Base-by-base conservation (phyloP, 2,797 vertebrate genomes). In the Coccyzus lansbergi region DNA sequence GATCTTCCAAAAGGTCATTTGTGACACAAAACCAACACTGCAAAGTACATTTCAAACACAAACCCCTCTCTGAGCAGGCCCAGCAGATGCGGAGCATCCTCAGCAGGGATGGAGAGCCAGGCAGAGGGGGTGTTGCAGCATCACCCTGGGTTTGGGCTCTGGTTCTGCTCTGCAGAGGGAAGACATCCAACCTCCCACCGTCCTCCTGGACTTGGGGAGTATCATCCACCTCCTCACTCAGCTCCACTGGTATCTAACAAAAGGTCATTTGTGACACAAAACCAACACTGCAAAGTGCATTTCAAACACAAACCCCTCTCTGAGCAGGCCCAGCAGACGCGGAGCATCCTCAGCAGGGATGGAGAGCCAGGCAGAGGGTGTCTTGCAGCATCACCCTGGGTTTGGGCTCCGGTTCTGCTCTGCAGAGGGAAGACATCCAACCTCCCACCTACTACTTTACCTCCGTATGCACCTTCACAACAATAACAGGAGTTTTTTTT, bases 61-160 rank as follows among this genome's bases (percentile, higher is more conserved):
- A 64, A 60, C 31, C 16, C 13, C 12, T 21, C 36, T 21, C 36
- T 29, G 36, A 88, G 64, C 29, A 85, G 55, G 6, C 18, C 59
- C 34, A 42, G 34, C 3, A 5, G 33, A 51, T 2, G 0, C 26
- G 44, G 70, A 81, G 33, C 33, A 70, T 33, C 28, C 38, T 63
- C 40, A 67, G 69, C 44, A 22, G 1, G 0, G 7, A 67, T 55
- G 26, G 17, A 80, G 90, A 70, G 19, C 24, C 72, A 60, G n/a
- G 34, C 31, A 78, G 44, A 1, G 3, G 10, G 10, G 21, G 49
- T 0, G 0, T 12, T 6, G 1, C 29, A 25, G 21, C 16, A 7
- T 42, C n/a, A 17, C 34, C 44, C 38, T 52, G 48, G 51, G 15
- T 36, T 46, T 62, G n/a, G 24, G 18, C 5, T 88, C 58, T 59